Evolutionary conservation across 2,888 invertebrate species (phyloP).

Genomic region (Noctua comes): DNA sequence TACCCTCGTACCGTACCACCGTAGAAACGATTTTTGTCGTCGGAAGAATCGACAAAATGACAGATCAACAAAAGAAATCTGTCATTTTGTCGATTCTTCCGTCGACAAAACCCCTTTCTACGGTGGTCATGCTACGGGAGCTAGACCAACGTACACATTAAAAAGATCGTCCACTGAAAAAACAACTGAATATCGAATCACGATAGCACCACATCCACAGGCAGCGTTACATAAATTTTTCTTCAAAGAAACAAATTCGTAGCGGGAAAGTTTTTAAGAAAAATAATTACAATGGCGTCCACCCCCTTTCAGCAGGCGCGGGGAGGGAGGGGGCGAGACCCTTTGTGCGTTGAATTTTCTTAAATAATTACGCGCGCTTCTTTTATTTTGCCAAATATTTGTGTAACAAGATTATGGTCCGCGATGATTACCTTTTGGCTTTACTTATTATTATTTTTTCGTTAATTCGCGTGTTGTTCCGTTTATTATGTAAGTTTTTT

Average conservation of each 20-base stretch:
- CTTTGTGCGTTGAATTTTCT: constrained; percentile 78
- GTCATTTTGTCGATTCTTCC: too few relatives aligned
- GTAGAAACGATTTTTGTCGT: too few relatives aligned
- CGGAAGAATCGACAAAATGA: too few relatives aligned
- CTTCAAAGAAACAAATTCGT: constrained; percentile 76
- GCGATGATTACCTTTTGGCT: constrained; percentile 81
- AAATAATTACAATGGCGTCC: constrained; percentile 87
- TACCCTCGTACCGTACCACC: too few relatives aligned
- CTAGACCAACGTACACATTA: background rate
- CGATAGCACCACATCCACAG: constrained; percentile 62
- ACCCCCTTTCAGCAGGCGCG: constrained; percentile 74
- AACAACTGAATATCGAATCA: constrained; percentile 5
- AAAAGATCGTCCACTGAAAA: background rate
- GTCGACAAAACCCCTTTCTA: too few relatives aligned
- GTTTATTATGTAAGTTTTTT: background rate
- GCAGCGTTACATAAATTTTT: constrained; percentile 67
- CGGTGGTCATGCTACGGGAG: too few relatives aligned
- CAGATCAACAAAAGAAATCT: too few relatives aligned
- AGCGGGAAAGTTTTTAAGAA: constrained; percentile 83
- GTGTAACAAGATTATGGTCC: constrained; percentile 82
- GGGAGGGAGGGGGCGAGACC: constrained; percentile 53
- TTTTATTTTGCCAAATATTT: constrained; percentile 84
- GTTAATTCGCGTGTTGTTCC: constrained; percentile 37
- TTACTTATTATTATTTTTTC: constrained; percentile 67
- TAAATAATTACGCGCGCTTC: constrained; percentile 84